Evolutionary conservation across 2,888 invertebrate species (phyloP).

Genomic region (Brachypalpus laphriformis): DNA sequence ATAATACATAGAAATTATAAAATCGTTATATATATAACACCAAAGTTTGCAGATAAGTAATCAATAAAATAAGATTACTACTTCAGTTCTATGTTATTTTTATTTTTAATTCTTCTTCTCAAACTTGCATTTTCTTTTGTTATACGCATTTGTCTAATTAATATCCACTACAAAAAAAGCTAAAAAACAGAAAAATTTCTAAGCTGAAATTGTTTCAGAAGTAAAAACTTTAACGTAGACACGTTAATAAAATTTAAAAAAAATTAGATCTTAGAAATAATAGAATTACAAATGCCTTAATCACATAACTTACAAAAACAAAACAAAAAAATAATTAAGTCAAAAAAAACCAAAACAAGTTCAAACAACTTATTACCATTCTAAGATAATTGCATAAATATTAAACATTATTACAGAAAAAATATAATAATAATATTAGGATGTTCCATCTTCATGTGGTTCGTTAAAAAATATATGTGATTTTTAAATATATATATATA

Average conservation of each 20-base stretch:
- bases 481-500: conserved; percentile 56
- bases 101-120: background rate
- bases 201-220: conserved; percentile 15
- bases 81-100: background rate
- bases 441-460: conserved; percentile 66
- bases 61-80: background rate
- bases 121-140: background rate
- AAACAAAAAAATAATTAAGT: conserved; percentile 4
- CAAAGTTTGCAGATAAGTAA: background rate
- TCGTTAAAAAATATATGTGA: conserved; percentile 64
- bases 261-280: conserved; percentile 29
- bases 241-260: conserved; percentile 28
- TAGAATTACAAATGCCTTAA: conserved; percentile 73
- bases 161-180: background rate
- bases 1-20: background rate
- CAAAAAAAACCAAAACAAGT: conserved; percentile 60
- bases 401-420: conserved; percentile 11
- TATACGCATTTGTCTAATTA: background rate
- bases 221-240: conserved; percentile 28
- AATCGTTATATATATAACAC: background rate
- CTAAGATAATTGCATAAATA: conserved; percentile 47
- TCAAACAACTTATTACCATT: conserved; percentile 69
- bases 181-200: background rate
- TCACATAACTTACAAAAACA: conserved; percentile 45
- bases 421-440: conserved; percentile 35